Evolutionary conservation across 2,113 vertebrate genomes (phyloP), one percentile per base, ranked within the genome.

Genomic region (Peromyscus polionotus): DNA sequence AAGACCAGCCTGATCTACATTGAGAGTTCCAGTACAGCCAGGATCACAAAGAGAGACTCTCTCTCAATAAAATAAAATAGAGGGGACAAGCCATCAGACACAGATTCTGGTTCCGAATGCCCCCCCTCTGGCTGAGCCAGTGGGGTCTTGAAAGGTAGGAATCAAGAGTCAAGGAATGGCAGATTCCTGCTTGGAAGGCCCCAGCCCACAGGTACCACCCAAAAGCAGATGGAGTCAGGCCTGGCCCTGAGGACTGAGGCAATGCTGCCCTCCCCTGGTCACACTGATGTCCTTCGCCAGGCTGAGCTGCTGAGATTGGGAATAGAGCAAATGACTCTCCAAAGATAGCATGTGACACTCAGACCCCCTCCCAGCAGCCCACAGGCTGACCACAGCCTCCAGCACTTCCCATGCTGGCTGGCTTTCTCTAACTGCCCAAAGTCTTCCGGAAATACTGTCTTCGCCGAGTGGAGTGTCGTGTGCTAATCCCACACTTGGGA

Each of bases 261-360:
- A 36, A 42, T n/a, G 28, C 96, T 92, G 95, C 92, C 96, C 97
- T 51, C 95, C 94, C 28, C 95, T 92, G 97, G 92, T 90, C 33
- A 14, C 10, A 17, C 36, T 0, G 1, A 0, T 1, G 59, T 77
- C 70, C 39, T 85, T 85, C 22, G 19, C 45, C 28, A 19, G 57
- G n/a, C 59, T 51, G 17, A 51, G 22, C 33, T 6, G 57, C 12
- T 6, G 22, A 75, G 45, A 13, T 24, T 31, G 31, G 39, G 8
- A 24, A 54, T 17, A 3, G 0, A 33, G 45, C 12, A 5, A 63
- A 45, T 2, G 24, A 70, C 54, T 67, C 68, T 91, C 67, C 73
- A 68, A 87, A 54, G 61, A 84, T 54, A 48, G 39, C 45, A 3
- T 36, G 42, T 61, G 81, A 84, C 67, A 33, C 1, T 65, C 72